Base-by-base conservation (phyloP, 1,140 invertebrate species). In the Meloidogyne chitwoodi region DNA sequence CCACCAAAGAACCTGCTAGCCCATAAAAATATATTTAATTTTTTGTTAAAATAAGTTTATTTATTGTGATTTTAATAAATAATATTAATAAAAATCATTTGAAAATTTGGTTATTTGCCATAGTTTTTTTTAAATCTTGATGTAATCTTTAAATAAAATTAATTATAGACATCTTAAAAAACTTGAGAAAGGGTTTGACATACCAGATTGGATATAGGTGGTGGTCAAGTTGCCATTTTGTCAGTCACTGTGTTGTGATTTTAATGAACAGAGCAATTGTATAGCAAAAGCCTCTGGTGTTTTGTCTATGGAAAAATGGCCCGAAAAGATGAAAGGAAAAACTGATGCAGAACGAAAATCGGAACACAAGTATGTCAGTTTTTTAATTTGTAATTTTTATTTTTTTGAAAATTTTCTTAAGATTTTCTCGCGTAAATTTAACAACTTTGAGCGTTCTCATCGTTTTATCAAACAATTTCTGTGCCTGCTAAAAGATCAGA, bases 301-400 rank as follows among this genome's bases (percentile, higher is more conserved):
- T 31, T 22, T 73, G 22, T 63, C 70, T n/a, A 73, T 73, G 70
- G 64, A 73, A 34, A 73, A 65, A 31, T 73, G 48, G 70, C 41
- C 22, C n/a, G 70, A 73, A 2, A 73, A 73, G 64, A 34, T 73
- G 22, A 27, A 61, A 26, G 64, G 64, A 12, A 38, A 64, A 22
- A 63, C 11, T 22, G 56, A 38, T 12, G 16, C 12, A 10, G 31
- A 73, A 10, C 22, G 34, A 14, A 31, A 34, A 38, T 29, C 61
- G 22, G 70, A 73, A 34, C 70, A n/a, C 22, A 56, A 64, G 14
- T 56, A 73, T 24, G 70, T 73, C 10, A 19, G 8, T 24, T 72
- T n/a, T 61, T 56, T 2, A 56, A 1, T 19, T 48, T 6, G 2
- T n/a, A n/a, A n/a, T n/a, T n/a, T n/a, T 56, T 16, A 70, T 11